A percentile compares a stretch with the other conserved stretches of the same genome.
phyloP scores from a whole-genome alignment of 2,797 vertebrate genomes.

The Ataeniobius toweri region DNA sequence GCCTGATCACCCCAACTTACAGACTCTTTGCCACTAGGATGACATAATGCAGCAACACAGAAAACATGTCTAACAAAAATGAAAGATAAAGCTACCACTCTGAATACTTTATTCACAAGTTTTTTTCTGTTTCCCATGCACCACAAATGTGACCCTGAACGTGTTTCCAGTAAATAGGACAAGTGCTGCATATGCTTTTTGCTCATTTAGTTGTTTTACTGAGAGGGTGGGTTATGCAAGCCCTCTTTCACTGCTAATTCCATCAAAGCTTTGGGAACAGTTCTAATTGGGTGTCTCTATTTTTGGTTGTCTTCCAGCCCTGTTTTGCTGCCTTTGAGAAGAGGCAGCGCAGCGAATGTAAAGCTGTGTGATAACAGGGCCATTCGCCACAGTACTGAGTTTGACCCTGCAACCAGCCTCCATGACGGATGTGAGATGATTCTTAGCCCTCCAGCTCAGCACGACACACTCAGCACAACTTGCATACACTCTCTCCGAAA shows the following conservation, averaged over 20 bases:
- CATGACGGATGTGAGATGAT: constrained; percentile 81
- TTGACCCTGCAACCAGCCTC: constrained; percentile 80
- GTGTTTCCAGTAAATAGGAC: constrained; percentile 74
- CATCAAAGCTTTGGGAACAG: constrained; percentile 79
- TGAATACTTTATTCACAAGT: constrained; percentile 15
- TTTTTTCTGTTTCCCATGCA: constrained; percentile 43
- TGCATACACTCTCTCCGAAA: constrained; percentile 58
- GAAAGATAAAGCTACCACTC: constrained; percentile 25
- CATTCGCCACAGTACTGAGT: constrained; percentile 79
- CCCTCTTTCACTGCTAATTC: constrained; percentile 75
- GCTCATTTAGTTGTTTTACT: constrained; percentile 66
- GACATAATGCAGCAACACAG: constrained; percentile 17
- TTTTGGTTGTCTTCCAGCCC: constrained; percentile 77
- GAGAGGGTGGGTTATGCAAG: constrained; percentile 75
- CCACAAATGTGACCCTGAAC: constrained; percentile 68
- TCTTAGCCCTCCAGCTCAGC: constrained; percentile 73
- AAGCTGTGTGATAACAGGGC: constrained; percentile 77
- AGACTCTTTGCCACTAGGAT: constrained; percentile 10
- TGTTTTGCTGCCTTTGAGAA: constrained; percentile 76
- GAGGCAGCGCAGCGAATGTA: constrained; percentile 72
- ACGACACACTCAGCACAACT: constrained; percentile 69
- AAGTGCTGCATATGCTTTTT: constrained; percentile 71
- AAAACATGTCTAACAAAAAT: constrained; percentile 18
- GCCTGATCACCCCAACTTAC: constrained; percentile 8
- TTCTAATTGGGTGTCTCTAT: constrained; percentile 81